A percentile compares a stretch with the other conserved stretches of the same genome.
Evolutionary conservation across 2,888 invertebrate species (phyloP).

Genomic region (Zaprionus lineosus): DNA sequence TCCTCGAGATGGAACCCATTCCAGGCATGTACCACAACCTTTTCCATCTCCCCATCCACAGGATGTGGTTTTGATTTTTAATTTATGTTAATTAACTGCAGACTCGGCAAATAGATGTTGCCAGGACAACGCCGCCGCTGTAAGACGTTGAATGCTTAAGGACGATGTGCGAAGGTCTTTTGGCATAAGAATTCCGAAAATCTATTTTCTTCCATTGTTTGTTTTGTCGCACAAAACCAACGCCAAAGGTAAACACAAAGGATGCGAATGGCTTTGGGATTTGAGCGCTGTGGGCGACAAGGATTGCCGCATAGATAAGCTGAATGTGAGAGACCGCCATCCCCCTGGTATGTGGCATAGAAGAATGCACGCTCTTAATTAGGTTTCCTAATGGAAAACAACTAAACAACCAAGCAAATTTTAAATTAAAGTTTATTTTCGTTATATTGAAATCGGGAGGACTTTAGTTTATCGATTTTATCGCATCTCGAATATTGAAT

Average conservation of each 20-base stretch:
- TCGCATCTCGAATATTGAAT: not conserved
- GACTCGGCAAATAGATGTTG: constrained; percentile 55
- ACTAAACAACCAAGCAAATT: not conserved
- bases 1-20: constrained; percentile 18
- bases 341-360: not conserved
- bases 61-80: constrained; percentile 69
- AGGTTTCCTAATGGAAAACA: constrained; percentile 2
- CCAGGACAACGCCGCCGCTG: constrained; percentile 18
- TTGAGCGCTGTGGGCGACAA: not conserved
- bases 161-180: constrained; percentile 56
- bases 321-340: not conserved
- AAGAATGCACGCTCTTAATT: constrained; percentile 27
- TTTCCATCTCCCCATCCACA: constrained; percentile 34
- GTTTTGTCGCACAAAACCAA: constrained; percentile 26
- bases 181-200: constrained; percentile 18
- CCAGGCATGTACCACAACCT: constrained; percentile 1
- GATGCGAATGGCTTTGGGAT: constrained; percentile 16
- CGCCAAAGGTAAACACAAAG: constrained; percentile 48
- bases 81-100: constrained; percentile 73
- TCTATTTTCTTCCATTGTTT: constrained; percentile 43
- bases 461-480: constrained; percentile 9
- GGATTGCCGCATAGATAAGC: constrained; percentile 34
- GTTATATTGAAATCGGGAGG: not conserved
- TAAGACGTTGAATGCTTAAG: constrained; percentile 55
- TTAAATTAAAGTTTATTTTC: not conserved